phyloP scores from a whole-genome alignment of 2,113 vertebrate species.

The Mobula hypostoma region DNA sequence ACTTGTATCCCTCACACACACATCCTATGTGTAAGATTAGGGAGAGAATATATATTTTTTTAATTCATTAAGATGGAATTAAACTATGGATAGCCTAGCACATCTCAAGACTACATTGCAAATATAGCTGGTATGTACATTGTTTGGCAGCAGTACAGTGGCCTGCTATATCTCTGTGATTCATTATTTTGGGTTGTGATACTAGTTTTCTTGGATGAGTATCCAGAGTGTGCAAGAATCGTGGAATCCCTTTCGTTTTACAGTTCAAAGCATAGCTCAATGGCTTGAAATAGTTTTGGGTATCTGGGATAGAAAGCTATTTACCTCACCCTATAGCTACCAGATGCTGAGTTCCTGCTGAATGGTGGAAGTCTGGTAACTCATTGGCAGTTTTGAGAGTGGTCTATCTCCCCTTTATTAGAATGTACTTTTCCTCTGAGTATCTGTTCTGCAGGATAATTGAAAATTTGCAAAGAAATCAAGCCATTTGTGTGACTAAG shows the following conservation, averaged over 20 bases:
- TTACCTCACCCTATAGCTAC: not conserved
- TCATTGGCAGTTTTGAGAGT: not conserved
- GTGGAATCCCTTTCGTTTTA: not conserved
- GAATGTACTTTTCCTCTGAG: not conserved
- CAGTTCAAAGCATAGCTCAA: not conserved
- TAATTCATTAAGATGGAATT: not conserved
- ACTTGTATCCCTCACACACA: not conserved
- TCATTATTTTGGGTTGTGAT: not conserved
- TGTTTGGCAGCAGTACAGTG: not conserved
- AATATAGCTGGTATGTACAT: not conserved
- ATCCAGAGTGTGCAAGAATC: not conserved
- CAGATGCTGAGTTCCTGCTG: not conserved
- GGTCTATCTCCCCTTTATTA: not conserved
- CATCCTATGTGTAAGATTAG: not conserved
- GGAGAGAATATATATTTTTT: not conserved
- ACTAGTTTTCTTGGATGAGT: not conserved
- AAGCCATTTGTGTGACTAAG: not conserved
- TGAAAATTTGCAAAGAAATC: not conserved
- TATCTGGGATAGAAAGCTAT: not conserved
- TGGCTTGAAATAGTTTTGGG: not conserved
- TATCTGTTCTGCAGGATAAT: not conserved
- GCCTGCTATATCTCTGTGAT: not conserved
- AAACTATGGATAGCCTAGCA: not conserved
- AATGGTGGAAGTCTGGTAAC: not conserved
- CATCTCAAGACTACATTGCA: not conserved